Evolutionary conservation across 2,797 vertebrate genomes (phyloP).

Genomic region (Rhabdomys pumilio): DNA sequence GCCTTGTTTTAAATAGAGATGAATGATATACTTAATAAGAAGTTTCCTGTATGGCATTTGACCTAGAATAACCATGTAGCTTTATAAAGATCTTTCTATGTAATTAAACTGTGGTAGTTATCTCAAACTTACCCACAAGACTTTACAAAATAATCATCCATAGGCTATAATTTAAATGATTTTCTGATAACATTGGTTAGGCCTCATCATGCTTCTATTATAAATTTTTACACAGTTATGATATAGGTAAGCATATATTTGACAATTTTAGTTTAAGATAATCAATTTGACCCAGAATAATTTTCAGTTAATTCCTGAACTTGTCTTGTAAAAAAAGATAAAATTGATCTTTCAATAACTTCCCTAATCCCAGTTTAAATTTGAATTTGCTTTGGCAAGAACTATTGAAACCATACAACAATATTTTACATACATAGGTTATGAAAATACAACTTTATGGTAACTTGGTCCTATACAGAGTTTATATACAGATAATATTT

Average conservation of each 20-base stretch:
- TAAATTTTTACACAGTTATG: conserved; percentile 11
- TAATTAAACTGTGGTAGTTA: conserved; percentile 19
- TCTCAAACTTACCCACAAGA: neutral
- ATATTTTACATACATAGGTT: conserved; percentile 41
- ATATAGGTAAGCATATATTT: neutral
- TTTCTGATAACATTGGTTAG: conserved; percentile 16
- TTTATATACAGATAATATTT: conserved; percentile 8
- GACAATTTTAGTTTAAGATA: neutral
- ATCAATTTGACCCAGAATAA: neutral
- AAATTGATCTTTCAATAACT: conserved; percentile 11
- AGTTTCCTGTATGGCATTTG: conserved; percentile 5
- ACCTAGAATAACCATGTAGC: conserved; percentile 15
- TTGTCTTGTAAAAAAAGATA: neutral
- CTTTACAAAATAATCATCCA: neutral
- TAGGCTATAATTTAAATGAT: conserved; percentile 52
- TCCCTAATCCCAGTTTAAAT: neutral
- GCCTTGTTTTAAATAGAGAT: conserved; percentile 89
- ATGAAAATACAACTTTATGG: conserved; percentile 14
- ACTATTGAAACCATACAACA: neutral
- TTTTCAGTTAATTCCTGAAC: conserved; percentile 22
- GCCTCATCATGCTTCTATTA: neutral
- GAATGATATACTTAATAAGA: conserved; percentile 78
- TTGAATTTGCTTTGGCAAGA: neutral
- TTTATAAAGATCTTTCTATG: neutral
- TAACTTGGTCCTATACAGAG: neutral